These are phyloP conservation scores for Hestina assimilis DNA, from an alignment of 1,140 invertebrate genomes.

Conservation along the genomic window DNA sequence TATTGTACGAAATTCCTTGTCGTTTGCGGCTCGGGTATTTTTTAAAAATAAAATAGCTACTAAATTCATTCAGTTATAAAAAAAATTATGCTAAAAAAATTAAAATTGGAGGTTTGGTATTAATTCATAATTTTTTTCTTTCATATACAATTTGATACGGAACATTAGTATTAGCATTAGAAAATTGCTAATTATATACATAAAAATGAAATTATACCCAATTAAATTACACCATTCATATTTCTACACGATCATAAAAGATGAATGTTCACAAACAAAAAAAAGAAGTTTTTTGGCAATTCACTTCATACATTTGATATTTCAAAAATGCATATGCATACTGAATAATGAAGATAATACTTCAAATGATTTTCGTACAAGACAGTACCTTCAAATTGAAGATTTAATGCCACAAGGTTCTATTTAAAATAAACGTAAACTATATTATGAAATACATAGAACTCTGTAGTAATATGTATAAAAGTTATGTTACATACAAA, in stretches of 20 bases:
- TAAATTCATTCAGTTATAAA: too few species aligned
- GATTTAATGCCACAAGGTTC: neutral
- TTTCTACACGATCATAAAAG: conserved; percentile 2
- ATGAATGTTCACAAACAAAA: neutral
- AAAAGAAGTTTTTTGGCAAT: neutral
- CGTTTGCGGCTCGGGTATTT: too few species aligned
- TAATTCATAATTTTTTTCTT: too few species aligned
- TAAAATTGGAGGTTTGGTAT: too few species aligned
- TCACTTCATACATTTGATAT: neutral
- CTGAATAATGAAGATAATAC: conserved; percentile 10
- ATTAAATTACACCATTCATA: conserved; percentile 3
- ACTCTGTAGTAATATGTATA: conserved; percentile 1
- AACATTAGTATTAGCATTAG: too few species aligned
- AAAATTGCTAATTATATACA: too few species aligned
- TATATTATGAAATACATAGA: neutral
- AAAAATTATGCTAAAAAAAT: too few species aligned
- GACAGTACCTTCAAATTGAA: too few species aligned
- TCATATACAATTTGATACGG: too few species aligned
- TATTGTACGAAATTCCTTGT: too few species aligned
- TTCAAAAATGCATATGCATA: conserved; percentile 10
- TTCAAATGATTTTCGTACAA: conserved; percentile 1
- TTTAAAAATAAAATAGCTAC: too few species aligned
- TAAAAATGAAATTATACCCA: neutral
- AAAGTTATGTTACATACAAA: neutral
- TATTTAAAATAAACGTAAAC: neutral